Percentiles rank a stretch among this genome's conserved stretches.
Evolutionary conservation across 2,888 invertebrate species (phyloP).

Genomic region (Cabera pusaria): DNA sequence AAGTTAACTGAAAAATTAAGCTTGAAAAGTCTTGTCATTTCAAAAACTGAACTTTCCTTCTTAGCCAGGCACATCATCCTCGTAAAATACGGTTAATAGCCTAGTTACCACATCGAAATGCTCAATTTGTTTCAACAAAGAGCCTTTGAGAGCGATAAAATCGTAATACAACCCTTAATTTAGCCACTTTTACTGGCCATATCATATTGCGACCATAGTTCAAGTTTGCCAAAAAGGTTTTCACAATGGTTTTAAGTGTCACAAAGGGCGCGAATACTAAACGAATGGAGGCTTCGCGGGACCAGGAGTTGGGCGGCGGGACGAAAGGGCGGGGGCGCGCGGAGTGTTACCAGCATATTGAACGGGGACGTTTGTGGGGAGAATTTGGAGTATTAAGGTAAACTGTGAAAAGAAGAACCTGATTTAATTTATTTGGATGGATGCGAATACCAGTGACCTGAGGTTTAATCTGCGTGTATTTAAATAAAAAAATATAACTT

Average conservation of each 20-base stretch:
- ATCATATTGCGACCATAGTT: slow-evolving; percentile 46
- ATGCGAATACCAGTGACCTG: no score
- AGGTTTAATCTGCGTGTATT: no score
- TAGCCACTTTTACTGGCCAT: slow-evolving; percentile 28
- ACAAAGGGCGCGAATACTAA: slow-evolving; percentile 80
- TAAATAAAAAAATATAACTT: no score
- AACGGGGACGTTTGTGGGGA: neutral
- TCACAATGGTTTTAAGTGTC: slow-evolving; percentile 78
- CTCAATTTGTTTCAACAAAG: slow-evolving; percentile 16
- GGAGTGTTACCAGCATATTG: slow-evolving; percentile 12
- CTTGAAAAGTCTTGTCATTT: neutral
- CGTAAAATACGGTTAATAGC: slow-evolving; percentile 7
- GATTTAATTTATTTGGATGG: no score
- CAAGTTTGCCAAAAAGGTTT: slow-evolving; percentile 54
- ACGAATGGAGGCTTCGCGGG: slow-evolving; percentile 65
- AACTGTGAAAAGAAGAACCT: no score
- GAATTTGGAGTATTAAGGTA: no score
- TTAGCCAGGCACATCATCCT: neutral
- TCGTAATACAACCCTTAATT: slow-evolving; percentile 28
- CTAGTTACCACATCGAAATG: slow-evolving; percentile 1
- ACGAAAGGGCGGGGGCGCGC: slow-evolving; percentile 16
- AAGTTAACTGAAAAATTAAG: no score
- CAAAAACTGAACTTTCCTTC: neutral
- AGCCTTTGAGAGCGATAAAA: slow-evolving; percentile 22
- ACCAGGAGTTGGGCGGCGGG: slow-evolving; percentile 40